Evolutionary conservation across 1,140 invertebrate genomes (phyloP).

Genomic region (Zaprionus camerounensis): DNA sequence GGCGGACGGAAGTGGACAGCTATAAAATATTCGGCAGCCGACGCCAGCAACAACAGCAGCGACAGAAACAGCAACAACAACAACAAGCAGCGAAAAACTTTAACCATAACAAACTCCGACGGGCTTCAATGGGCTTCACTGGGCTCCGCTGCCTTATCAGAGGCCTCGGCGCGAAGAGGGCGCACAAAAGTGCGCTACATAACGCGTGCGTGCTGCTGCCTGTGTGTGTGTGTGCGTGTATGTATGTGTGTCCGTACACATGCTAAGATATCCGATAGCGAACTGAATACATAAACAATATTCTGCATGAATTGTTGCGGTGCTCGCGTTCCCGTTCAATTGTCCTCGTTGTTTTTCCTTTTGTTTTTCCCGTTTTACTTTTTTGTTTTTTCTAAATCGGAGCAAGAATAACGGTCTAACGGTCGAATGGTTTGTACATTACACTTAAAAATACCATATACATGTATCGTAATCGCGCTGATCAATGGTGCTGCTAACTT

Average conservation of each 20-base stretch:
- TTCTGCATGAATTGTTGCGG: conserved; percentile 68
- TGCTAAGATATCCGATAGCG: conserved; percentile 59
- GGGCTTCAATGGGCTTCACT: conserved; percentile 14
- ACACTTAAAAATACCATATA: conserved; percentile 13
- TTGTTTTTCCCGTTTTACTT: neutral
- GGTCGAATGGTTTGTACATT: conserved; percentile 10
- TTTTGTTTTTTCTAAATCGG: neutral
- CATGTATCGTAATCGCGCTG: neutral
- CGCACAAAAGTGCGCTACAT: conserved; percentile 58
- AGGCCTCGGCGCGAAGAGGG: conserved; percentile 13
- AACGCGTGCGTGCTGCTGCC: neutral
- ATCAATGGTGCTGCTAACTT: conserved; percentile 1
- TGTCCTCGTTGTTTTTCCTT: conserved; percentile 6
- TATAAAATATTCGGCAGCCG: conserved; percentile 57
- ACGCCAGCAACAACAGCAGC: conserved; percentile 1
- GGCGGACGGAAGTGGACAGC: conserved; percentile 61
- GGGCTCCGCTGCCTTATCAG: conserved; percentile 54
- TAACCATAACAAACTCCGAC: conserved; percentile 61
- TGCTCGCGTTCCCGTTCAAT: conserved; percentile 29
- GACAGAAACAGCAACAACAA: conserved; percentile 12
- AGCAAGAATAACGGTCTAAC: neutral
- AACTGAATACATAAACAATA: conserved; percentile 70
- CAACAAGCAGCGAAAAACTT: conserved; percentile 45
- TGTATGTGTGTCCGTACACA: conserved; percentile 17
- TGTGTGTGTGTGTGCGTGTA: neutral